Evolutionary conservation across 2,113 vertebrate genomes (phyloP).

Genomic region (Callospermophilus lateralis): DNA sequence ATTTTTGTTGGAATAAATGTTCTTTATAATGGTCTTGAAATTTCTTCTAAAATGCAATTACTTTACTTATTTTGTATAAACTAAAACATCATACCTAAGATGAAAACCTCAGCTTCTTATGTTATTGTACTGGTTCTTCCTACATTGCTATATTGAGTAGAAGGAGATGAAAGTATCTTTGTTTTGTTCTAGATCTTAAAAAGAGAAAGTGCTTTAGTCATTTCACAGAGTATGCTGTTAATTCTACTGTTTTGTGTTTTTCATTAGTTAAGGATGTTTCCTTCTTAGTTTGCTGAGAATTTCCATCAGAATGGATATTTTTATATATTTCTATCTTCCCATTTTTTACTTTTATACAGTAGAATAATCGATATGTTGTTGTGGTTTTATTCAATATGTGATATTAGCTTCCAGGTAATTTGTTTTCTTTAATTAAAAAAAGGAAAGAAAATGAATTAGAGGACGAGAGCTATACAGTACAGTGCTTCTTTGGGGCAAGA

Average conservation of each 20-base stretch:
- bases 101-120: not conserved
- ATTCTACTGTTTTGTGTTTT: not conserved
- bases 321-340: conserved; percentile 70
- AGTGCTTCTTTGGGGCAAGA: not conserved
- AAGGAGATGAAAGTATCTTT: not conserved
- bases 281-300: not conserved
- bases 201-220: not conserved
- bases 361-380: not conserved
- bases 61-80: not conserved
- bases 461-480: not conserved
- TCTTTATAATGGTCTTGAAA: not conserved
- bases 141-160: not conserved
- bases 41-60: conserved; percentile 18
- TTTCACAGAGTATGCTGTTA: not conserved
- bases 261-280: not conserved
- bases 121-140: not conserved
- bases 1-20: conserved; percentile 26
- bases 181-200: not conserved
- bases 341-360: not conserved
- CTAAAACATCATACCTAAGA: not conserved
- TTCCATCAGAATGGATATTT: conserved; percentile 31
- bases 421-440: not conserved
- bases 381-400: not conserved
- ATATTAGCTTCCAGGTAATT: not conserved
- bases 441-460: not conserved